Conservation (phyloP, 1,140 invertebrate genomes). For the Spodoptera litura region DNA sequence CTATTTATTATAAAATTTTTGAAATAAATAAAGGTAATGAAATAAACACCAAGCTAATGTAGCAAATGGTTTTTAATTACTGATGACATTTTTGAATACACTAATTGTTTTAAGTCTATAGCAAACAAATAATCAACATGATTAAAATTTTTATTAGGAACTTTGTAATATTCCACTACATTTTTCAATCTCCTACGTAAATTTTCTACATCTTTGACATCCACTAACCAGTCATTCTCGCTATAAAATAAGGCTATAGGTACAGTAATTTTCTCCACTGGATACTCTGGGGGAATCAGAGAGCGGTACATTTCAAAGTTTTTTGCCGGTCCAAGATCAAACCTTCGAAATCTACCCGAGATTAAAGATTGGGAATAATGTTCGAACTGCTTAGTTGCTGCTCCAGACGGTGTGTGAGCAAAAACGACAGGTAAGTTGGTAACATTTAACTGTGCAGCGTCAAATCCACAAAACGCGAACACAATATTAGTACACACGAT, state of each 20-base stretch:
- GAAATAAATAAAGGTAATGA: no score
- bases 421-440: slow-evolving; percentile 90
- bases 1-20: no score
- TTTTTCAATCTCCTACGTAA: slow-evolving; percentile 73
- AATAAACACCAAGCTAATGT: background rate
- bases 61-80: background rate
- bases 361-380: slow-evolving; percentile 89
- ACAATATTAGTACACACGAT: slow-evolving; percentile 36
- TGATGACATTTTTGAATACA: slow-evolving; percentile 65
- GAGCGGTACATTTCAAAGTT: slow-evolving; percentile 80
- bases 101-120: slow-evolving; percentile 74
- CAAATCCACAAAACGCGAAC: slow-evolving; percentile 53
- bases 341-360: slow-evolving; percentile 78
- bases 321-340: slow-evolving; percentile 72
- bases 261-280: slow-evolving; percentile 86
- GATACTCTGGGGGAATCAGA: slow-evolving; percentile 87
- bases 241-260: slow-evolving; percentile 89
- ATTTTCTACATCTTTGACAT: slow-evolving; percentile 78
- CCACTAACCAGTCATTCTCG: slow-evolving; percentile 87
- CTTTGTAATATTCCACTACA: slow-evolving; percentile 50
- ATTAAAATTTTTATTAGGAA: slow-evolving; percentile 78
- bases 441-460: slow-evolving; percentile 56
- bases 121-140: slow-evolving; percentile 87
- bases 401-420: slow-evolving; percentile 92
- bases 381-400: slow-evolving; percentile 90